A percentile compares a stretch with the other conserved stretches of the same genome.
These are phyloP conservation scores for Hydrophis major DNA, from an alignment of 2,797 vertebrate genomes.

Conservation along the genomic window DNA sequence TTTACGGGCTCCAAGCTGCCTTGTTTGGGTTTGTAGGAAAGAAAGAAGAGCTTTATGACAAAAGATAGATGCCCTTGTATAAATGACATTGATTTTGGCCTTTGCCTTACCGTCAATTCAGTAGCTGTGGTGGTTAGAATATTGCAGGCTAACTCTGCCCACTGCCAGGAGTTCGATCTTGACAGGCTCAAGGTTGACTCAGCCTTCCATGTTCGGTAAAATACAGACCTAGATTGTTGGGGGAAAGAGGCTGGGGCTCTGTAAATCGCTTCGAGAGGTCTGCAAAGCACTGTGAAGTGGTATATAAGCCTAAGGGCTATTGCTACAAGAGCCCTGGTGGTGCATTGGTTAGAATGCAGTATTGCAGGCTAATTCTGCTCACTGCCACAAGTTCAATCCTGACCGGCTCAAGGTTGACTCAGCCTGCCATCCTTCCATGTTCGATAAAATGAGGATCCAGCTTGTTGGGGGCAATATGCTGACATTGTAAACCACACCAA, in stretches of 20 bases:
- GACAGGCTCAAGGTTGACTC: background rate
- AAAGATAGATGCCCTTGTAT: constrained; percentile 39
- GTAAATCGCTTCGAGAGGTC: background rate
- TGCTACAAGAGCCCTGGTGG: too few species aligned
- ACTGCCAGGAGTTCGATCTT: background rate
- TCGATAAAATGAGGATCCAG: too few species aligned
- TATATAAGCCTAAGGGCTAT: too few species aligned
- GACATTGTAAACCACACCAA: background rate
- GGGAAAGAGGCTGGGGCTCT: background rate
- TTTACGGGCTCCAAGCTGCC: background rate
- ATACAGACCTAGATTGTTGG: background rate
- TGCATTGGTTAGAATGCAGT: too few species aligned
- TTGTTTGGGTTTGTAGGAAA: background rate
- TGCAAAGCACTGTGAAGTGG: too few species aligned
- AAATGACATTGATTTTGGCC: constrained; percentile 49
- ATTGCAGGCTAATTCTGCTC: too few species aligned
- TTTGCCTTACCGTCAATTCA: constrained; percentile 39
- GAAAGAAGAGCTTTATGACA: background rate
- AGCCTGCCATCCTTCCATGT: too few species aligned
- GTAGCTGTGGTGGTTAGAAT: constrained; percentile 9
- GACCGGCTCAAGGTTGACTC: too few species aligned
- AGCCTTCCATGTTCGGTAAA: background rate
- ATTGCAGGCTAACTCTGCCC: background rate
- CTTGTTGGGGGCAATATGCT: background rate
- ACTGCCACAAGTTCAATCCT: too few species aligned